Base-by-base conservation (phyloP, 2,797 vertebrate species). In the Sparus aurata region DNA sequence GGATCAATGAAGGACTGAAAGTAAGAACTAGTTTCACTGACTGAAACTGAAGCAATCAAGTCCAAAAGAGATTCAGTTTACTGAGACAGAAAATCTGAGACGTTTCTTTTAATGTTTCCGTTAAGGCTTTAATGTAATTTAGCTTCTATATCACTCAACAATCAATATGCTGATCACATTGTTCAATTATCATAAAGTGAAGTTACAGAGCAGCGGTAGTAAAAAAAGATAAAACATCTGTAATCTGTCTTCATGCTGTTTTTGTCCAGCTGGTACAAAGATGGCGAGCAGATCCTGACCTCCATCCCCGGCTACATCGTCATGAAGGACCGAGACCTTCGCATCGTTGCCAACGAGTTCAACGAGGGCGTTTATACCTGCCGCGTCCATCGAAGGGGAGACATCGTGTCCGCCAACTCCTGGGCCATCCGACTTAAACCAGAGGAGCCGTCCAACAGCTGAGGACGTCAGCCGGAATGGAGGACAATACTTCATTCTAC, bases 291-390 rank as follows among this genome's bases (percentile, higher is more conserved):
- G 77, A 92, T 97, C 59, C 64, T 94, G 3, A 78, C 77, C 5
- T 96, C 96, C 3, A 73, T 96, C 62, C 95, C 94, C 0, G 96
- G 96, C 5, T 92, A 96, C 77, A 93, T 95, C 20, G 71, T 92
- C 22, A 89, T 96, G 83, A 96, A 96, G 82, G 91, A 91, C 81
- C 78, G 92, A n/a, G 94, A 94, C 67, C 91, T 97, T 12, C 94
- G 94, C 12, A 90, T 97, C 0, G 74, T 96, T 0, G 95, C 96
- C 61, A 96, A 96, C 2, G 93, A 96, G 85, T 94, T 94, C 69
- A 96, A 95, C 0, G 95, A 96, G 80, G 96, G 96, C 13, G 92
- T 94, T 0, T 97, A 97, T 86, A 96, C 96, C 65, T 97, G 96
- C 77, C 93, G 94, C 7, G 77, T 96, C 73, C 95, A 92, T 55